Conservation (phyloP, 2,797 vertebrate genomes). For the Alca torda region DNA sequence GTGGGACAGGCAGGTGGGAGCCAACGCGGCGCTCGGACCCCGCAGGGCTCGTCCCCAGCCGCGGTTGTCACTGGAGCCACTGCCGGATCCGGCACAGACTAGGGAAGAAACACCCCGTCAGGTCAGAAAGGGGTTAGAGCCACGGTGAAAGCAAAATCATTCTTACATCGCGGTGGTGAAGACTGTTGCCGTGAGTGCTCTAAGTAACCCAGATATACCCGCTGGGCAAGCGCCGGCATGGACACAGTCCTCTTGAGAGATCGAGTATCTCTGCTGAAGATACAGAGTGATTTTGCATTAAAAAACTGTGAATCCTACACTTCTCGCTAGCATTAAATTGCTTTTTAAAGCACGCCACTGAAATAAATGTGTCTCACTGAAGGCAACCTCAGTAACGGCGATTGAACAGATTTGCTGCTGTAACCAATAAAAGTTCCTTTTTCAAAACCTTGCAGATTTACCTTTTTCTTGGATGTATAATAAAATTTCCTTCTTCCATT, state of each 20-base stretch:
- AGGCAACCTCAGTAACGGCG: background rate
- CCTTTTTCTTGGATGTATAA: background rate
- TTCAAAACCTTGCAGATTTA: background rate
- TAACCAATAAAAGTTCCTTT: background rate
- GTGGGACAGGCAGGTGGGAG: rapidly evolving
- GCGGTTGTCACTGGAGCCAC: rapidly evolving
- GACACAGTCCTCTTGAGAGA: no score
- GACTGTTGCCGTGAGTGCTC: rapidly evolving
- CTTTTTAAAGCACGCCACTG: background rate
- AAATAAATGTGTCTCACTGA: background rate
- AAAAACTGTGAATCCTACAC: background rate
- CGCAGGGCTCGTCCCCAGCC: rapidly evolving
- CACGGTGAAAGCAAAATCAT: background rate
- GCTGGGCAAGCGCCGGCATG: background rate
- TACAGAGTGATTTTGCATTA: background rate
- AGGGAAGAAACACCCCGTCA: no score
- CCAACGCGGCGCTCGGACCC: rapidly evolving
- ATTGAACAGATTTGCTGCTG: background rate
- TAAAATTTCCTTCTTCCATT: background rate
- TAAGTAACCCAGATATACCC: rapidly evolving
- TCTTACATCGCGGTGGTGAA: background rate
- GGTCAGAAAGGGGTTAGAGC: background rate
- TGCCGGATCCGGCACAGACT: background rate
- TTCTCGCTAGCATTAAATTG: background rate
- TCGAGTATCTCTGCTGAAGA: background rate